Conservation (phyloP, 2,113 vertebrate species). For the Sporophila hypoxantha region DNA sequence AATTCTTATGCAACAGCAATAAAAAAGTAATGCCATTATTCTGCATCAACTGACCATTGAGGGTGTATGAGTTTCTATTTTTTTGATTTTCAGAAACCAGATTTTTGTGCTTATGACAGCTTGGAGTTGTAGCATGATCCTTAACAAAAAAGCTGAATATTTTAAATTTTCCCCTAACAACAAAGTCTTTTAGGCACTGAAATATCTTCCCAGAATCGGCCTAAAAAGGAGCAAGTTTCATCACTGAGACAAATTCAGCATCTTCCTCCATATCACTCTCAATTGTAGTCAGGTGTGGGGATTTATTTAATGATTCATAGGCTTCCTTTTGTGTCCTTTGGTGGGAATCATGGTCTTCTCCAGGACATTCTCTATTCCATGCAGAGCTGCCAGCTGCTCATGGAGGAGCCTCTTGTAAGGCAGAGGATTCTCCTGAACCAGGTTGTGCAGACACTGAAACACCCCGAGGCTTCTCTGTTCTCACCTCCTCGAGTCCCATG, state of each 20-base stretch:
- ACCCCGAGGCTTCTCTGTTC: not conserved
- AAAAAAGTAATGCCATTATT: not conserved
- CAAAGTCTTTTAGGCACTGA: not conserved
- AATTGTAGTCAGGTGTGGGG: not conserved
- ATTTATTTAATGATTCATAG: not conserved
- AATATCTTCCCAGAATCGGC: not conserved
- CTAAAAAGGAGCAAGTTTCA: not conserved
- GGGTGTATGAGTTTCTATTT: not conserved
- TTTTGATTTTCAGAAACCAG: not conserved
- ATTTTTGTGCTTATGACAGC: not conserved
- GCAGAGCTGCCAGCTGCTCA: not conserved
- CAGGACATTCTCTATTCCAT: not conserved
- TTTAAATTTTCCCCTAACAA: not conserved
- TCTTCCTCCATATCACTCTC: not conserved
- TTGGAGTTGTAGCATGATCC: not conserved
- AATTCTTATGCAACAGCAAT: not conserved
- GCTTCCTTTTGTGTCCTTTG: not conserved
- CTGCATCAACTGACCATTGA: not conserved
- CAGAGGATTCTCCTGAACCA: not conserved
- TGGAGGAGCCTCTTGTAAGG: not conserved
- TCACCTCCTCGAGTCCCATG: fast-evolving
- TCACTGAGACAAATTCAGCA: not conserved
- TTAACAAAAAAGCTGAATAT: not conserved
- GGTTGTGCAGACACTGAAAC: not conserved
- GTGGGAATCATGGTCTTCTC: not conserved